Evolutionary conservation across 2,113 vertebrate genomes (phyloP).

Genomic region (Zosterops borbonicus): DNA sequence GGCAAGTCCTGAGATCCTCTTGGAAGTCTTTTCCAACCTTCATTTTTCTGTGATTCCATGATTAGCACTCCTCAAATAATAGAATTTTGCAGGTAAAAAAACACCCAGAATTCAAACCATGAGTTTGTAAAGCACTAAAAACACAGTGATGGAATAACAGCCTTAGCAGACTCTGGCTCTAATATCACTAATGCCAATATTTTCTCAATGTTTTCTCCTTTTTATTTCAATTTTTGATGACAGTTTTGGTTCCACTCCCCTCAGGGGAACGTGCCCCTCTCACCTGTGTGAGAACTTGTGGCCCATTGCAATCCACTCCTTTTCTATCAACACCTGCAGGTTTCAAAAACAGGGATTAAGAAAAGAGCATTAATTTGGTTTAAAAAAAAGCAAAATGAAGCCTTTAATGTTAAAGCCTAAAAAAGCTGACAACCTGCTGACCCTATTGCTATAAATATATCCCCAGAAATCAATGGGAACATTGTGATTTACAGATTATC

Average conservation of each 20-base stretch:
- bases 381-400: not conserved
- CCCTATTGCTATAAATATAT: not conserved
- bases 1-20: not conserved
- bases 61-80: not conserved
- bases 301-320: slow-evolving; percentile 82
- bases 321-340: slow-evolving; percentile 78
- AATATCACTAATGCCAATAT: not conserved
- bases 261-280: not conserved
- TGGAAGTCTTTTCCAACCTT: not conserved
- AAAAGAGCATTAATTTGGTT: not conserved
- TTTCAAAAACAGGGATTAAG: slow-evolving; percentile 6
- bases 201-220: not conserved
- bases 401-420: not conserved
- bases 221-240: not conserved
- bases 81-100: not conserved
- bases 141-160: not conserved
- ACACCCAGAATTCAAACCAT: not conserved
- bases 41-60: not conserved
- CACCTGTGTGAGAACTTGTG: slow-evolving; percentile 84
- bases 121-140: not conserved
- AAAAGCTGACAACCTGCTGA: not conserved
- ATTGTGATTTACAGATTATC: not conserved
- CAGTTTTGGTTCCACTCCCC: not conserved
- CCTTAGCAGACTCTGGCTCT: not conserved
- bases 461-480: not conserved